Evolutionary conservation across 2,113 vertebrate species (phyloP).

Genomic region (Bubo bubo): DNA sequence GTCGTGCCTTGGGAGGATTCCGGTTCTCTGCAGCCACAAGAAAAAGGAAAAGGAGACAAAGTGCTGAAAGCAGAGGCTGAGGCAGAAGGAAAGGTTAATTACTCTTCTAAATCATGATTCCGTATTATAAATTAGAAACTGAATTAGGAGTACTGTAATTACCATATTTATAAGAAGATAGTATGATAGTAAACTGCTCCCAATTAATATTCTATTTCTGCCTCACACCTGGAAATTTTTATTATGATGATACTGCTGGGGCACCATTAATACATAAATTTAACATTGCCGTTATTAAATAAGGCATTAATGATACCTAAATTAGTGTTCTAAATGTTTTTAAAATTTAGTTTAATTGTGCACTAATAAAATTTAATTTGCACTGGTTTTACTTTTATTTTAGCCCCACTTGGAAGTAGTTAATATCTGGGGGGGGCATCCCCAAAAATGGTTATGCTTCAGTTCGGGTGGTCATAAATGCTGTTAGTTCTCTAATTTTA

Average conservation of each 20-base stretch:
- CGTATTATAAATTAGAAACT: too few relatives aligned
- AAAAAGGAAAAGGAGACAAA: neutral
- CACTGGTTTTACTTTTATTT: neutral
- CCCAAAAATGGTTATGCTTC: neutral
- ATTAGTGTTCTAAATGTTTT: neutral
- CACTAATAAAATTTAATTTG: too few relatives aligned
- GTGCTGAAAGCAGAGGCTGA: neutral
- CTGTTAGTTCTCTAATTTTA: neutral
- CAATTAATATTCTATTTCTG: neutral
- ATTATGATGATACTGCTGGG: neutral
- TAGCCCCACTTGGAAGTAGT: neutral
- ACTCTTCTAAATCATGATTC: too few relatives aligned
- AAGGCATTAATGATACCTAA: neutral
- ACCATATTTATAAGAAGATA: too few relatives aligned
- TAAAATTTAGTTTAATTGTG: neutral
- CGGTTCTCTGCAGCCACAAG: neutral
- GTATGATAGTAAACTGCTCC: too few relatives aligned
- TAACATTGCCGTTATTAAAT: neutral
- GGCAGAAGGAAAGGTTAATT: neutral
- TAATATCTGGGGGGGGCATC: too few relatives aligned
- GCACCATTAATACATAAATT: neutral
- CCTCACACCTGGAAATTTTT: neutral
- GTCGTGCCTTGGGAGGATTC: neutral
- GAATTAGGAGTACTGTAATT: too few relatives aligned
- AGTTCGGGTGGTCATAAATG: accelerated